Conservation (phyloP, 92 coral and sea anemone genomes). For the Blastomussa wellsi region DNA sequence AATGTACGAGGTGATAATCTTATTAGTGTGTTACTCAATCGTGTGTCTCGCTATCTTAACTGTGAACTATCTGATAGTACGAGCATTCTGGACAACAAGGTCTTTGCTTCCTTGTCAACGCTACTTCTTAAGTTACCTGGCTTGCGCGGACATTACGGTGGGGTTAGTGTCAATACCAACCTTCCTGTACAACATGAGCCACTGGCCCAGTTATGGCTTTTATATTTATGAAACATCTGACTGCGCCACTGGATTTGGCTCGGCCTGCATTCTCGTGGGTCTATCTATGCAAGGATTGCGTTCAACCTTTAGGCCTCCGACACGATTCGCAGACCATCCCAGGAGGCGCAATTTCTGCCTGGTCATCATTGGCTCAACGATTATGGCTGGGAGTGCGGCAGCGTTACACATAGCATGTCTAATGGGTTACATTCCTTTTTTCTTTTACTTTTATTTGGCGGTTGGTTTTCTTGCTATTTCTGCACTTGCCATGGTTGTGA, state of each 20-base stretch:
- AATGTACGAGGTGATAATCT: slow-evolving; percentile 42
- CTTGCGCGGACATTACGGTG: slow-evolving; percentile 56
- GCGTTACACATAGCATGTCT: slow-evolving; percentile 58
- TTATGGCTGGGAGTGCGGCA: slow-evolving; percentile 40
- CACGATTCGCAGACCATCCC: slow-evolving; percentile 46
- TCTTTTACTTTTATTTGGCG: slow-evolving; percentile 56
- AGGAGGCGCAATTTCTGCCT: slow-evolving; percentile 30
- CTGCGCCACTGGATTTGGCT: slow-evolving; percentile 48
- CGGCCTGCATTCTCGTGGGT: slow-evolving; percentile 47
- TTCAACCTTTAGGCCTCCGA: slow-evolving; percentile 37
- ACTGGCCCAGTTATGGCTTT: slow-evolving; percentile 60
- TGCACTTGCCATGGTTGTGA: slow-evolving; percentile 36
- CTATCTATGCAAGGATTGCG: slow-evolving; percentile 44
- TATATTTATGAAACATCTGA: slow-evolving; percentile 62
- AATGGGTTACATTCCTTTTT: slow-evolving; percentile 41
- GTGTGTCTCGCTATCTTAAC: slow-evolving; percentile 39
- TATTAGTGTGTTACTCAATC: slow-evolving; percentile 51
- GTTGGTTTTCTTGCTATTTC: slow-evolving; percentile 32
- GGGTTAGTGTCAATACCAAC: slow-evolving; percentile 64
- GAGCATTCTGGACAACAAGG: slow-evolving; percentile 52
- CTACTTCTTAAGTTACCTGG: slow-evolving; percentile 55
- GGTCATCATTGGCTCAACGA: slow-evolving; percentile 36
- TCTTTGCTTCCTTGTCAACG: slow-evolving; percentile 49
- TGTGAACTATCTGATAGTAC: slow-evolving; percentile 60
- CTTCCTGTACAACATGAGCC: slow-evolving; percentile 53